phyloP scores from a whole-genome alignment of 2,797 vertebrate genomes.

The Anguilla pacifica region DNA sequence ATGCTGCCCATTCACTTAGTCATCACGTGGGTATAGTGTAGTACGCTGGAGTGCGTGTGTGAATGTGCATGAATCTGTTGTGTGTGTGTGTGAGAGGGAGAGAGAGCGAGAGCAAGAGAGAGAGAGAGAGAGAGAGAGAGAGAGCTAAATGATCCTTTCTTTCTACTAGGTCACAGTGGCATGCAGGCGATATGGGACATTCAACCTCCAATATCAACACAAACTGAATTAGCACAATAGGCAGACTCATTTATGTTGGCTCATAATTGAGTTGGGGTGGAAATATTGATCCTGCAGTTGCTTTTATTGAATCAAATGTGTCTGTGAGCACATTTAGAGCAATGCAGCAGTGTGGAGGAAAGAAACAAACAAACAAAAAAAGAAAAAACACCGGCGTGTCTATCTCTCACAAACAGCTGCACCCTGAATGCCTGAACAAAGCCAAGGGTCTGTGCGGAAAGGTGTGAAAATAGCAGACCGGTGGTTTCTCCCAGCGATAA shows the following conservation, averaged over 20 bases:
- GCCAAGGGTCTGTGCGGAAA: not conserved
- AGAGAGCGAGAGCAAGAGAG: not conserved
- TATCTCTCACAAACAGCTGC: not conserved
- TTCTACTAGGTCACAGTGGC: conserved; percentile 26
- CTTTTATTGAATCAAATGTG: conserved; percentile 59
- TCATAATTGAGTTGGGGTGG: conserved; percentile 62
- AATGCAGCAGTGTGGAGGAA: conserved; percentile 33
- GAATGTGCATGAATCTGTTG: conserved; percentile 49
- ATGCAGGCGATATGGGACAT: conserved; percentile 25
- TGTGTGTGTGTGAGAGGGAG: conserved; percentile 48
- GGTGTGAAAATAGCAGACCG: conserved; percentile 33
- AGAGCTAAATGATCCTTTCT: not conserved
- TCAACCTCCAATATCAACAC: conserved; percentile 39
- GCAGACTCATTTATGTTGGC: conserved; percentile 55
- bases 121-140: too few relatives aligned
- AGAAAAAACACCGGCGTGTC: not conserved
- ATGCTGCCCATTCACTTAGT: conserved; percentile 26
- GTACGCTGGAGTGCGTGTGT: conserved; percentile 43
- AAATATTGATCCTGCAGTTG: conserved; percentile 59
- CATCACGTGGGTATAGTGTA: conserved; percentile 34
- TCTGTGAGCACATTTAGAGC: conserved; percentile 54
- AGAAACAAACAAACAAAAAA: too few relatives aligned
- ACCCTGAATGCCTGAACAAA: conserved; percentile 11
- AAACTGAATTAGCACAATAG: conserved; percentile 54
- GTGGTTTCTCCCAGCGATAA: conserved; percentile 29